A percentile compares a stretch with the other conserved stretches of the same genome.
Evolutionary conservation across 2,797 vertebrate genomes (phyloP).

Genomic region (Valencia hispanica): DNA sequence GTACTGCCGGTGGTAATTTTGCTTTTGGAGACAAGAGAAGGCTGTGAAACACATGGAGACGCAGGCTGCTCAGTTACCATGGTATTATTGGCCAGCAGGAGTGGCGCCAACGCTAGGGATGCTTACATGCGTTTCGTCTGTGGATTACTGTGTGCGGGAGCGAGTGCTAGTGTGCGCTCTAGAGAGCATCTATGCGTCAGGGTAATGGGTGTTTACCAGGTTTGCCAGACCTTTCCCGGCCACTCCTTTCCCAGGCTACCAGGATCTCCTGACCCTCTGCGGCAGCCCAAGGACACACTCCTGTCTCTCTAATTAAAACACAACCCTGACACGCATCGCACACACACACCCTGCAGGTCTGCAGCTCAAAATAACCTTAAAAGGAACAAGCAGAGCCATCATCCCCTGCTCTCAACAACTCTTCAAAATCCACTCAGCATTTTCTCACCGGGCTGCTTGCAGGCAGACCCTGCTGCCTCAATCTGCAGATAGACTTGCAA

Average conservation of each 20-base stretch:
- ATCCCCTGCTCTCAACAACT: constrained; percentile 75
- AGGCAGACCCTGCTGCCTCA: constrained; percentile 58
- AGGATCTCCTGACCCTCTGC: constrained; percentile 77
- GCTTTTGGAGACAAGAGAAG: constrained; percentile 61
- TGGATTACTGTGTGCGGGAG: constrained; percentile 40
- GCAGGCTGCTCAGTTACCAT: constrained; percentile 70
- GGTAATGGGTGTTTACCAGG: constrained; percentile 80
- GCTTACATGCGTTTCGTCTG: constrained; percentile 28
- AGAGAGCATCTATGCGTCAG: constrained; percentile 60
- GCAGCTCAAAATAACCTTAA: constrained; percentile 79
- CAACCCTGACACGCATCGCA: constrained; percentile 67
- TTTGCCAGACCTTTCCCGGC: constrained; percentile 72
- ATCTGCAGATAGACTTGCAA: constrained; percentile 51
- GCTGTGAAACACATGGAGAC: constrained; percentile 64
- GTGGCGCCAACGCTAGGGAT: constrained; percentile 57
- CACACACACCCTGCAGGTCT: constrained; percentile 69
- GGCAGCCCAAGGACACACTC: constrained; percentile 80
- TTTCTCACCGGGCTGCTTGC: constrained; percentile 67
- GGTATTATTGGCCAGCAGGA: constrained; percentile 63
- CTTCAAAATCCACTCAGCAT: constrained; percentile 73
- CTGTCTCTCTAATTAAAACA: constrained; percentile 84
- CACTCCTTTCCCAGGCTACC: constrained; percentile 67
- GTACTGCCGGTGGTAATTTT: constrained; percentile 62
- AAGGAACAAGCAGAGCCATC: constrained; percentile 74
- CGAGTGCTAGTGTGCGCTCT: constrained; percentile 18